phyloP scores from a whole-genome alignment of 2,113 vertebrate genomes.

The Notiomystis cincta region DNA sequence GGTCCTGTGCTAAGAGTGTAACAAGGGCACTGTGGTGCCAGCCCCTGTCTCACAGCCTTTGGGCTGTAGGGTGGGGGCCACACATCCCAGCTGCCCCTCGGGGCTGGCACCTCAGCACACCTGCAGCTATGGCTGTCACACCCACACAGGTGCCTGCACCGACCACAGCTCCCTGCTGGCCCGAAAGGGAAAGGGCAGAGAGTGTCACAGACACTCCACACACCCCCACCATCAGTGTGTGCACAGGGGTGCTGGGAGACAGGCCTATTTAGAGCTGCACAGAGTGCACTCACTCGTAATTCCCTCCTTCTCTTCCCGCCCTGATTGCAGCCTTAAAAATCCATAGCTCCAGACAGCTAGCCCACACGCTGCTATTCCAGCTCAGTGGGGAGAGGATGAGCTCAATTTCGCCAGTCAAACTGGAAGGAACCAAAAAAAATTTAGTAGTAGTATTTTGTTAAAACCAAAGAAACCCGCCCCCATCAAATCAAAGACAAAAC shows the following conservation, averaged over 20 bases:
- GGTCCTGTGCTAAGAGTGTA: not conserved
- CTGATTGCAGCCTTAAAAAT: not conserved
- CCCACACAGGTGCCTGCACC: not conserved
- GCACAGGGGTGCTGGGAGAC: not conserved
- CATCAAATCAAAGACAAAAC: not conserved
- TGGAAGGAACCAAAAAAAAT: not conserved
- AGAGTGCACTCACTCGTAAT: not conserved
- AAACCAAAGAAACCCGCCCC: not conserved
- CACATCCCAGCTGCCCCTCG: not conserved
- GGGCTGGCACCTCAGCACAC: not conserved
- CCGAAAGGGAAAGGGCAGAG: not conserved
- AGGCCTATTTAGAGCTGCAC: not conserved
- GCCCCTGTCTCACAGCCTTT: fast-evolving
- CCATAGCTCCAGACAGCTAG: not conserved
- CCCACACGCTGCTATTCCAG: not conserved
- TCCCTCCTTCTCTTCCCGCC: not conserved
- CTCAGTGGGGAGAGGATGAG: not conserved
- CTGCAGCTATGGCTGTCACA: not conserved
- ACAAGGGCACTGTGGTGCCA: not conserved
- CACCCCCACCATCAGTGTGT: not conserved
- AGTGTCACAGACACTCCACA: not conserved
- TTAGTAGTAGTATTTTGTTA: not conserved
- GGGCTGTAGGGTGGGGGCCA: not conserved
- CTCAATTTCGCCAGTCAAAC: not conserved
- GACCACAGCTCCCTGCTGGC: not conserved